Percentiles rank a stretch among this genome's conserved stretches.
These are phyloP conservation scores for Craseonycteris thonglongyai DNA, from an alignment of 2,113 vertebrate genomes.

Conservation along the genomic window DNA sequence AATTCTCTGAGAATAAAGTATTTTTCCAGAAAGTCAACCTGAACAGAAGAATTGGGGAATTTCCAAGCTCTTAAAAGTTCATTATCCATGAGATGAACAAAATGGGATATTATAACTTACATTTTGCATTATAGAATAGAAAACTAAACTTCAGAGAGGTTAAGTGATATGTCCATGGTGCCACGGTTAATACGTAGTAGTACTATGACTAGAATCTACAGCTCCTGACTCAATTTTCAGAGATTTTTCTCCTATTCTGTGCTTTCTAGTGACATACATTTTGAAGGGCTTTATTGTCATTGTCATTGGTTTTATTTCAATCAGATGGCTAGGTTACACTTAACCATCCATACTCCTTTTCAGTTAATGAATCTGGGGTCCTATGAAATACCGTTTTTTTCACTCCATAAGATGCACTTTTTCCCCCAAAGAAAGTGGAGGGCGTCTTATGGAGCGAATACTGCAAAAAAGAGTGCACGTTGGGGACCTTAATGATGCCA, in stretches of 20 bases:
- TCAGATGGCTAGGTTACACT: background rate
- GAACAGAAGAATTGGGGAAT: background rate
- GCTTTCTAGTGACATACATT: background rate
- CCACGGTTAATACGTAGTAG: background rate
- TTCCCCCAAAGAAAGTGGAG: too few relatives aligned
- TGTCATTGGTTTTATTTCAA: background rate
- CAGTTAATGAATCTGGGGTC: background rate
- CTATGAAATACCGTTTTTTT: background rate
- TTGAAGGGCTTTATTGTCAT: background rate
- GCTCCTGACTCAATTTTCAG: background rate
- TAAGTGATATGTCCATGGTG: too few relatives aligned
- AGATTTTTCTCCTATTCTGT: background rate
- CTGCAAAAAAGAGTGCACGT: too few relatives aligned
- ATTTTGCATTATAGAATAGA: background rate
- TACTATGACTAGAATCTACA: background rate
- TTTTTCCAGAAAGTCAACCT: conserved; percentile 39
- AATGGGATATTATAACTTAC: background rate
- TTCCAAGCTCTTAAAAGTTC: background rate
- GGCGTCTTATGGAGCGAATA: too few relatives aligned
- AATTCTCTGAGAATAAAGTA: conserved; percentile 44
- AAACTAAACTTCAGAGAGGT: background rate
- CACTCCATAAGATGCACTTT: too few relatives aligned
- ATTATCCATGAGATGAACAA: background rate
- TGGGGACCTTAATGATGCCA: too few relatives aligned
- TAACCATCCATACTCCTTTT: background rate